A percentile compares a stretch with the other conserved stretches of the same genome.
phyloP scores from a whole-genome alignment of 2,113 vertebrate species.

The Eulemur macaco region DNA sequence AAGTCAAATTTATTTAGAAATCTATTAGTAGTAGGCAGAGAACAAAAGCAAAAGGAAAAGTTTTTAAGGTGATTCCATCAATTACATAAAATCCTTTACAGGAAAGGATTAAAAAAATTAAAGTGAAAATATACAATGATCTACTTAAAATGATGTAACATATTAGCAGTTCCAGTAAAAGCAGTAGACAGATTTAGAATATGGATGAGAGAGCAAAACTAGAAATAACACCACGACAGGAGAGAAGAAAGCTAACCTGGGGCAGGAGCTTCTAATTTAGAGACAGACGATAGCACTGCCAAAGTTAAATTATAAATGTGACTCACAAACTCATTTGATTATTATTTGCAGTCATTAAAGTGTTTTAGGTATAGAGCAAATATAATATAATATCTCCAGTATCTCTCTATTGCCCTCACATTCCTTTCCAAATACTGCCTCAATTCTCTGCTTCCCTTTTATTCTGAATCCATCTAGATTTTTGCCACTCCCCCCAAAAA shows the following conservation, averaged over 20 bases:
- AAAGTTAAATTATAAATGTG: not conserved
- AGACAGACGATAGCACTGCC: not conserved
- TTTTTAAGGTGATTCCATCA: not conserved
- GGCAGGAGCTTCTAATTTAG: not conserved
- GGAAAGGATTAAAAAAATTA: not conserved
- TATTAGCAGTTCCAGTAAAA: not conserved
- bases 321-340: not conserved
- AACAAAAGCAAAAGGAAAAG: not conserved
- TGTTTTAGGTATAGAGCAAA: not conserved
- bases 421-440: not conserved
- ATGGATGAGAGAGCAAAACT: not conserved
- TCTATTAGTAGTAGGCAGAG: not conserved
- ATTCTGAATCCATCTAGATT: not conserved
- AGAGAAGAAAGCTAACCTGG: not conserved
- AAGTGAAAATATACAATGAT: not conserved
- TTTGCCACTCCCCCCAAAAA: not conserved
- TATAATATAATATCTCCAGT: not conserved
- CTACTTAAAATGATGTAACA: not conserved
- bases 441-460: not conserved
- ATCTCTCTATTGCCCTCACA: not conserved
- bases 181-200: not conserved
- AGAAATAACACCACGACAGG: not conserved
- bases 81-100: not conserved
- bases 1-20: slow-evolving; percentile 5
- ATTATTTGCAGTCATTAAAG: not conserved